Base-by-base conservation (phyloP, 1,140 invertebrate genomes). In the Periplaneta americana region DNA sequence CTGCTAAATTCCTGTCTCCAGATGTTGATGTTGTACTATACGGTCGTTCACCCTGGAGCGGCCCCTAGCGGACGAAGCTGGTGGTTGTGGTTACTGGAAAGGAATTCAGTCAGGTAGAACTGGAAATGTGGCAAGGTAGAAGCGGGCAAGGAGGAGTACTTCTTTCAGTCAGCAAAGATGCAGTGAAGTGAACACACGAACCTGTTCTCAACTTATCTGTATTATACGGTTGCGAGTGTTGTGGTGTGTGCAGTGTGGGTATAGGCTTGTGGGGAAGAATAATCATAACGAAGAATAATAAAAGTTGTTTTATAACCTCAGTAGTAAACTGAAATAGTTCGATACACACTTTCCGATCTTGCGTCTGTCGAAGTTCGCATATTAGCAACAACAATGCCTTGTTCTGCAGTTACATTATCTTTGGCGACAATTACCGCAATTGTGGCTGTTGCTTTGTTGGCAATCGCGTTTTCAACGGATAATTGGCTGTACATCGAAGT, bases 401-500 rank as follows among this genome's bases (percentile, higher is more conserved):
- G 96, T 91, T 97, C 96, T 84, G 96, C 97, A 84, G 95, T 98
- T 86, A 98, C 96, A 86, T 90, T 98, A 86, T 97, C 96, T 87
- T 92, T 98, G 89, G 97, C 96, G 83, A 98, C 97, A 85, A 97
- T 98, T 89, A 95, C 95, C 86, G 96, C 96, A 85, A 97, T 98
- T 86, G 95, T 98, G 85, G 95, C 96, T 84, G 96, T 96, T 85
- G 96, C 96, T 78, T 91, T 98, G 85, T 91, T 98, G 85, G 94
- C 96, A 82, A 98, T 98, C 87, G 95, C 96, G 84, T 98, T 98
- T 89, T 95, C 96, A 85, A 98, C 97, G 86, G 97, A 98, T 90
- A 98, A 98, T 90, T 98, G 97, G 97, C 91, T 97, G 84, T 95
- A 96, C 88, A 95, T 96, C 84, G 95, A 97, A 90, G 96, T 98